Evolutionary conservation across 53 echinoderm and acorn worm species (phyloP).

Genomic region (Actinopyga echinites): DNA sequence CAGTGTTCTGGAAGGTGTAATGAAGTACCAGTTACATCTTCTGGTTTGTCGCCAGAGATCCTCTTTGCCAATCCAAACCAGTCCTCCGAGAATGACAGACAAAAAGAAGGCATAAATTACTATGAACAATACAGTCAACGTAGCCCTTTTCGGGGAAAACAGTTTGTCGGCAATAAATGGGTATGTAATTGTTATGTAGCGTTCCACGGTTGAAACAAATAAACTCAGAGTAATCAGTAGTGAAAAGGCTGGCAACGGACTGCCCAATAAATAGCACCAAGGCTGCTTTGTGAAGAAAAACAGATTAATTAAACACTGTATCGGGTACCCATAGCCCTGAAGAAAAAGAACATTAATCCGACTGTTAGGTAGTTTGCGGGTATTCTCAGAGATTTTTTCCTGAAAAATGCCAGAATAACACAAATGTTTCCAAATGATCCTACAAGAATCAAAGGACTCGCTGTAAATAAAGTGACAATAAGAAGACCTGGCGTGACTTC

Average conservation of each 20-base stretch:
- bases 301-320: background rate
- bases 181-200: background rate
- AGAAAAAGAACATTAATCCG: background rate
- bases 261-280: background rate
- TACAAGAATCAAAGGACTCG: background rate
- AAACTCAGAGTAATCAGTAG: background rate
- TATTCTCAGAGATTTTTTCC: background rate
- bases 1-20: background rate
- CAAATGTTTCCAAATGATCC: background rate
- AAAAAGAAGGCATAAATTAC: background rate
- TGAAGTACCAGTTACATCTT: background rate
- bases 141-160: background rate
- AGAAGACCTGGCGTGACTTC: background rate
- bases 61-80: background rate
- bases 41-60: background rate
- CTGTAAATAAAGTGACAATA: background rate
- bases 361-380: background rate
- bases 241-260: too few species aligned
- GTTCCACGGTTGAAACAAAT: background rate
- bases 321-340: background rate
- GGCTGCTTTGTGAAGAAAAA: background rate
- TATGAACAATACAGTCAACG: background rate
- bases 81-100: background rate
- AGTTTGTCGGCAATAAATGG: conserved; percentile 5
- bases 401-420: background rate